These are phyloP conservation scores for Hippoglossus hippoglossus DNA, from an alignment of 2,797 vertebrate genomes.

Conservation along the genomic window DNA sequence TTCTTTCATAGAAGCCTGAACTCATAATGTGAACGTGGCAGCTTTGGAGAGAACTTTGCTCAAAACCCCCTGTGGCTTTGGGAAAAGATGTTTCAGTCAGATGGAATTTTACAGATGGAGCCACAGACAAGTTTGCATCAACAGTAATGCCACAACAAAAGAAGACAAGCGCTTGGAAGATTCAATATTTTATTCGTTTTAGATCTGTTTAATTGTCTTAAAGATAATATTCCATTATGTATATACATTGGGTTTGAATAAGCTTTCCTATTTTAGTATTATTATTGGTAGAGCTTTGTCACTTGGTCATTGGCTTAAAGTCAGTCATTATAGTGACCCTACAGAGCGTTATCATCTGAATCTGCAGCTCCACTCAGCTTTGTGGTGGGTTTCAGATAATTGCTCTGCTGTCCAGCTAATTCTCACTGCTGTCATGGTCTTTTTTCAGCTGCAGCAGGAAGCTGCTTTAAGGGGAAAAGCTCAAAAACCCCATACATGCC, in stretches of 20 bases:
- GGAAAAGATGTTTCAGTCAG: slow-evolving; percentile 29
- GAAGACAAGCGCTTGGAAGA: slow-evolving; percentile 6
- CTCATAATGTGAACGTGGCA: slow-evolving; percentile 51
- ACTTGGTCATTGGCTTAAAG: not conserved
- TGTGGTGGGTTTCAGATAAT: not conserved
- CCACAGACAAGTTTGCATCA: slow-evolving; percentile 16
- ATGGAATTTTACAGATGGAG: slow-evolving; percentile 33
- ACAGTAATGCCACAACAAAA: slow-evolving; percentile 8
- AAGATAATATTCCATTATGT: too few species aligned
- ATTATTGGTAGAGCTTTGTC: not conserved
- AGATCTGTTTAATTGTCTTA: not conserved
- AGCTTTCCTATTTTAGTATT: not conserved
- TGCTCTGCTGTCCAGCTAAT: not conserved
- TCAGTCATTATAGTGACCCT: not conserved
- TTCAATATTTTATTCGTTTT: not conserved
- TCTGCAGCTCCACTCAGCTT: too few species aligned
- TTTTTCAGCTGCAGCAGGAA: not conserved
- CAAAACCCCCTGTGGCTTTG: slow-evolving; percentile 20
- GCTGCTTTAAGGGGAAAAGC: not conserved
- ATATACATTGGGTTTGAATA: not conserved
- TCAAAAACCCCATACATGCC: not conserved
- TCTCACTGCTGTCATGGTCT: not conserved
- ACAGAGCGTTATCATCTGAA: not conserved
- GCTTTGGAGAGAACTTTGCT: slow-evolving; percentile 52
- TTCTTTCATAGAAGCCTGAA: slow-evolving; percentile 58